phyloP scores from a whole-genome alignment of 1,140 invertebrate genomes.

The Aporrectodea caliginosa region DNA sequence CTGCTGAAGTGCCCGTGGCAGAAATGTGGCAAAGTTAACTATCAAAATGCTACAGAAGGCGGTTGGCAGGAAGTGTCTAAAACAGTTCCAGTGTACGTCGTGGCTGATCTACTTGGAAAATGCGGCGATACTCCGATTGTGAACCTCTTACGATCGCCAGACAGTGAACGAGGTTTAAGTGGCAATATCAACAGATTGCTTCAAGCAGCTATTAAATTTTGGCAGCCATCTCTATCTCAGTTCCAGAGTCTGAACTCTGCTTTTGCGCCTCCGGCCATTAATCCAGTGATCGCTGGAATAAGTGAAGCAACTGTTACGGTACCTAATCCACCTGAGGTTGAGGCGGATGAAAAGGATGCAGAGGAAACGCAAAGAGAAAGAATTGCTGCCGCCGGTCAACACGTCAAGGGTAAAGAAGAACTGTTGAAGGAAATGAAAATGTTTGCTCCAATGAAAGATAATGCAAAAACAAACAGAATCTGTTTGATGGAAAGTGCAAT shows the following conservation, averaged over 20 bases:
- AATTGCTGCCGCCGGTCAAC: not conserved
- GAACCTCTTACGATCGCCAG: not conserved
- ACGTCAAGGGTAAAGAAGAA: not conserved
- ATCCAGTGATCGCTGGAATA: too few relatives aligned
- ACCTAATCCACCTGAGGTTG: not conserved
- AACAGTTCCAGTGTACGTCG: too few relatives aligned
- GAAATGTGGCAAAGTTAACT: too few relatives aligned
- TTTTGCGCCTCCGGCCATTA: too few relatives aligned
- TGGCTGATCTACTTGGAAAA: not conserved
- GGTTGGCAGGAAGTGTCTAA: too few relatives aligned
- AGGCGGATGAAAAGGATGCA: not conserved
- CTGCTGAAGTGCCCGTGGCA: not conserved
- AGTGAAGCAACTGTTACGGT: not conserved
- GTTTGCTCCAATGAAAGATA: not conserved
- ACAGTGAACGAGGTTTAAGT: too few relatives aligned
- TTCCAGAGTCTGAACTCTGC: not conserved
- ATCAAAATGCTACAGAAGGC: too few relatives aligned
- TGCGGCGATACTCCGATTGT: not conserved
- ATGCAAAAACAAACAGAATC: not conserved
- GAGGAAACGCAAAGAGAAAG: conserved; percentile 4
- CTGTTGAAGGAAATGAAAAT: not conserved
- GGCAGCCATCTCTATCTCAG: not conserved
- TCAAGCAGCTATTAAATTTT: not conserved
- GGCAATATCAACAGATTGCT: not conserved
- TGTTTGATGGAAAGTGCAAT: not conserved